phyloP scores from a whole-genome alignment of 2,113 vertebrate species.

The Leucosticte australis region DNA sequence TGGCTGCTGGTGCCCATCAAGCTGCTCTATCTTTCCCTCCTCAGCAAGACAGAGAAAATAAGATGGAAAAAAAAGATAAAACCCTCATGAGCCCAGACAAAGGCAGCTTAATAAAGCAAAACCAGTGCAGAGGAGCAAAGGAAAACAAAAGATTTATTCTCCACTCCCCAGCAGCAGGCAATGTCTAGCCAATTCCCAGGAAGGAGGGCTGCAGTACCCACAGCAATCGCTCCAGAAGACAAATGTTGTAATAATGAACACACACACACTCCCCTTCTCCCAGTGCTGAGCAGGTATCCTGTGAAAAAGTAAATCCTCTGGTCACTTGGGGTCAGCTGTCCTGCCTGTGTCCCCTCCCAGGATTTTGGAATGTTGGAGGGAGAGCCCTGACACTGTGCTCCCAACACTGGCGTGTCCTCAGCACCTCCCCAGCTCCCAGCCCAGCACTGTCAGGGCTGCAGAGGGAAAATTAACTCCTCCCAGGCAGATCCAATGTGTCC shows the following conservation, averaged over 20 bases:
- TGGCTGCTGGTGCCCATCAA: neutral
- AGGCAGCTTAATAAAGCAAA: neutral
- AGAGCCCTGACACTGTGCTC: too few species aligned
- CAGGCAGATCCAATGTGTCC: fast-evolving
- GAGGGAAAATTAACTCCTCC: neutral
- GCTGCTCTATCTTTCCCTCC: neutral
- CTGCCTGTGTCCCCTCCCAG: neutral
- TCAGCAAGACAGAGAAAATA: neutral
- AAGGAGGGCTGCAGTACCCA: neutral
- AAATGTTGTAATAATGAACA: neutral
- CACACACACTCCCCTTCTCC: neutral
- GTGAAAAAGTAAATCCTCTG: neutral
- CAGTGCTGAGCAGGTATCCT: fast-evolving
- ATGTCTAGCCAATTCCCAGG: neutral
- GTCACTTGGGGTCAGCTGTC: neutral
- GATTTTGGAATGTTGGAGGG: neutral
- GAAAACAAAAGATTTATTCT: neutral
- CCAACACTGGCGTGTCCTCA: neutral
- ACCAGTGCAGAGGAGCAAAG: neutral
- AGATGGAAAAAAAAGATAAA: neutral
- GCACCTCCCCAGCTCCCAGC: neutral
- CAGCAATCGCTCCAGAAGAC: neutral
- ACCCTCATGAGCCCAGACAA: neutral
- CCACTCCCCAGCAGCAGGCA: neutral
- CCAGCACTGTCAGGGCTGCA: neutral